Percentiles rank a stretch among this genome's conserved stretches.
These are phyloP conservation scores for Amniataba percoides DNA, from an alignment of 2,797 vertebrate genomes.

Conservation along the genomic window DNA sequence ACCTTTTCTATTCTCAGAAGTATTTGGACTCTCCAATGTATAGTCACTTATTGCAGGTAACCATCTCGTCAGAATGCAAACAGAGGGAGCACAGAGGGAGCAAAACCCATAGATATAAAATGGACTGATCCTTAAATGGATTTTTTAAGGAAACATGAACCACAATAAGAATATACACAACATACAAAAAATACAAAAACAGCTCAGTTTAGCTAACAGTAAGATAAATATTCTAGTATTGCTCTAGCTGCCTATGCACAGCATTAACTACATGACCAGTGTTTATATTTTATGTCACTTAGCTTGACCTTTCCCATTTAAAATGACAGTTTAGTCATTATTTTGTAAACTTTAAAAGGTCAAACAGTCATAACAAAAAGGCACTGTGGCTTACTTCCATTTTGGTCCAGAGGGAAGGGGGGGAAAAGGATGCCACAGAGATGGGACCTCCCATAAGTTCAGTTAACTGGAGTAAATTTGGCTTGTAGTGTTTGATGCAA, in stretches of 20 bases:
- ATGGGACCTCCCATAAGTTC: background rate
- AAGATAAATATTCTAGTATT: background rate
- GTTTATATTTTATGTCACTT: background rate
- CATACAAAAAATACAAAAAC: background rate
- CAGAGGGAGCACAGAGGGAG: background rate
- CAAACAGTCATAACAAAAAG: background rate
- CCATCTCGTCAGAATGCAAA: constrained; percentile 22
- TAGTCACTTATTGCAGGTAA: constrained; percentile 18
- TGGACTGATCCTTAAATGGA: background rate
- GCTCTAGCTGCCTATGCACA: background rate
- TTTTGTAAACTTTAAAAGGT: background rate
- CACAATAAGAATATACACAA: background rate
- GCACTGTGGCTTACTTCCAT: background rate
- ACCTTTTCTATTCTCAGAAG: constrained; percentile 18
- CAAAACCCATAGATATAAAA: constrained; percentile 15
- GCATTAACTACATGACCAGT: background rate
- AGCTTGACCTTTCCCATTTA: background rate
- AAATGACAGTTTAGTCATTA: background rate
- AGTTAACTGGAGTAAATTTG: background rate
- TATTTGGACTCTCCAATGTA: constrained; percentile 15
- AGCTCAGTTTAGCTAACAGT: background rate
- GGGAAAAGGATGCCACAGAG: background rate
- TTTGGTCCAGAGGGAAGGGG: background rate
- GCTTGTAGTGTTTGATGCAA: background rate
- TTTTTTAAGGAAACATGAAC: background rate